A percentile compares a stretch with the other conserved stretches of the same genome.
These are phyloP conservation scores for Ceratina australensis DNA, from an alignment of 1,140 invertebrate species.

Conservation along the genomic window DNA sequence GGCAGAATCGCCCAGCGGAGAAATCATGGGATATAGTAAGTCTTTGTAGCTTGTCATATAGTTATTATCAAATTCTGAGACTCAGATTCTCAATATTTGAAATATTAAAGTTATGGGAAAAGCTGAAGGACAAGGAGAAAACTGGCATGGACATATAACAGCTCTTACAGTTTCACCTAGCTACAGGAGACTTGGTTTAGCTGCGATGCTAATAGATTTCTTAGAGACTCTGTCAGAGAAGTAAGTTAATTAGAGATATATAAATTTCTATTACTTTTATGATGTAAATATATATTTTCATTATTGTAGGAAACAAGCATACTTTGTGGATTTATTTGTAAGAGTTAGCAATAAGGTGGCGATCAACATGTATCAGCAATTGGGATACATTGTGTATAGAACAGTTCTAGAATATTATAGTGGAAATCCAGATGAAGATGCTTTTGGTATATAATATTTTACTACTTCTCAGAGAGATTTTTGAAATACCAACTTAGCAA, in stretches of 20 bases:
- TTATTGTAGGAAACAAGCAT: slow-evolving; percentile 92
- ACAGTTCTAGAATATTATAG: slow-evolving; percentile 98
- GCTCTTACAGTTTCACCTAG: slow-evolving; percentile 97
- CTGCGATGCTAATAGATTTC: slow-evolving; percentile 96
- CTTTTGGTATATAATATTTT: slow-evolving; percentile 87
- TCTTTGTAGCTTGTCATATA: slow-evolving; percentile 62
- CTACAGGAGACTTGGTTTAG: slow-evolving; percentile 94
- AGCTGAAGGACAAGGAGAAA: slow-evolving; percentile 95
- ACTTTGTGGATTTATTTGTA: slow-evolving; percentile 99
- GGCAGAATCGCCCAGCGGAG: slow-evolving; percentile 94
- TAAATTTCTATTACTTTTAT: background rate
- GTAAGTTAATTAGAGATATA: slow-evolving; percentile 78
- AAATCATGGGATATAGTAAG: slow-evolving; percentile 99
- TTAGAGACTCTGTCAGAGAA: slow-evolving; percentile 98
- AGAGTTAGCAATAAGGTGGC: slow-evolving; percentile 98
- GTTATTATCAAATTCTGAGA: background rate
- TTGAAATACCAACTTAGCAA: slow-evolving; percentile 31
- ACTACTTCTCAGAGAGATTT: slow-evolving; percentile 19
- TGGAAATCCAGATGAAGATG: slow-evolving; percentile 98
- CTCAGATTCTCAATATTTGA: slow-evolving; percentile 24
- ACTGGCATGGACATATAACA: slow-evolving; percentile 99
- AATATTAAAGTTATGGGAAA: slow-evolving; percentile 96
- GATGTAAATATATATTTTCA: slow-evolving; percentile 38
- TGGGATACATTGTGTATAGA: slow-evolving; percentile 98
- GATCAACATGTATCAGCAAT: slow-evolving; percentile 97